Evolutionary conservation across 2,797 vertebrate species (phyloP), one percentile per base, ranked within the genome.

Genomic region (Lagocephalus sceleratus): DNA sequence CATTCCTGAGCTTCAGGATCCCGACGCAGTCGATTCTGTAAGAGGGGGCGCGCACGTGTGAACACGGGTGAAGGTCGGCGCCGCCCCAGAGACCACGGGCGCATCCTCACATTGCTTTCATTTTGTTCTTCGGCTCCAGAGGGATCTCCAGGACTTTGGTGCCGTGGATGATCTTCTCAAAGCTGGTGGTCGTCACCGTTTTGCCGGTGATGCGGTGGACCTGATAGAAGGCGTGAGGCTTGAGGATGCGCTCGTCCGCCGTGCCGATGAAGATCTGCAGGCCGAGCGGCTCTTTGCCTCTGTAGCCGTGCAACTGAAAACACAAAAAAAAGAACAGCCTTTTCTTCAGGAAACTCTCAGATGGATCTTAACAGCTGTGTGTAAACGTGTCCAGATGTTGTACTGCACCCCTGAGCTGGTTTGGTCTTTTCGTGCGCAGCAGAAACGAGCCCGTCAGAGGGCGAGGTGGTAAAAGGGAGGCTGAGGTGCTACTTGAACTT

Each of bases 211-310:
- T 99, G 71, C 97, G 94, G 75, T 99, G 97, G 20, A 98, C 97
- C 84, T 99, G 97, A 79, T 99, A 99, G 84, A 99, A 99, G 69
- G 97, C 97, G 0, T 99, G 97, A 0, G 97, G 97, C 67, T 98
- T 98, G 2, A 99, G 93, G 83, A 99, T 97, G 45, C 97, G 87
- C 78, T 99, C 97, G 0, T 99, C 97, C 0, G 97, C 97, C 0
- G 97, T 99, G 59, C 97, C 97, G 1, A 99, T 99, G 87, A 99
- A 99, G 86, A 98, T 98, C 89, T 99, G 96, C 55, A 99, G 92
- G 3, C 92, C 94, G 45, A 99, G 89, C 0, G 96, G 94, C 57
- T 98, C 97, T 75, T 93, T 98, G 49, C 96, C 95, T 88, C 95
- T 89, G 82, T 98, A 99, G 58, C 97, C 97, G 0, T 94, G 95